A percentile compares a stretch with the other conserved stretches of the same genome.
Evolutionary conservation across 2,888 invertebrate species (phyloP).

Genomic region (Uloborus plumipes): DNA sequence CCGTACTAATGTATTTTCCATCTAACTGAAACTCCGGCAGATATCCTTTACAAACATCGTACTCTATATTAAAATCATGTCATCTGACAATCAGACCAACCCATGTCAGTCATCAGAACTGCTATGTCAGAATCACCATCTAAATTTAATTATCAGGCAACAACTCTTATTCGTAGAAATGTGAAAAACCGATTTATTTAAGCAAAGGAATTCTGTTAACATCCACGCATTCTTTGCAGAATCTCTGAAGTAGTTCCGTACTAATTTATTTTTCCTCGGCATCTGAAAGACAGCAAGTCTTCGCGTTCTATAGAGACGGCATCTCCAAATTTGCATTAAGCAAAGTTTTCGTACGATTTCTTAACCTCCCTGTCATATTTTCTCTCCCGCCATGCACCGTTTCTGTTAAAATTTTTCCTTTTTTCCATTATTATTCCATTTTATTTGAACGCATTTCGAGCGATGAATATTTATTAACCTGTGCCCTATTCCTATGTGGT

Average conservation of each 20-base stretch:
- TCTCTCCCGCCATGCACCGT: background rate
- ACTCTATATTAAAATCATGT: too few relatives aligned
- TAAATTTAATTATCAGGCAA: too few relatives aligned
- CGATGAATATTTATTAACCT: slow-evolving; percentile 54
- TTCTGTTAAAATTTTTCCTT: slow-evolving; percentile 23
- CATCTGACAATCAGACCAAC: too few relatives aligned
- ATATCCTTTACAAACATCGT: too few relatives aligned
- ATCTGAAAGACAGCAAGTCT: background rate
- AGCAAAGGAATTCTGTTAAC: too few relatives aligned
- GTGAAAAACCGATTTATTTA: too few relatives aligned
- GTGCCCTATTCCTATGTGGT: slow-evolving; percentile 43
- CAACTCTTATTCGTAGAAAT: too few relatives aligned
- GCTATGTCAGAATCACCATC: too few relatives aligned
- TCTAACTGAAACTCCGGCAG: too few relatives aligned
- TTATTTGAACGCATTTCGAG: slow-evolving; percentile 38
- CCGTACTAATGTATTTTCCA: too few relatives aligned
- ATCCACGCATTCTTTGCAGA: too few relatives aligned
- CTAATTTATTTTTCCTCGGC: background rate
- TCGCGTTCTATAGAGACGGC: background rate
- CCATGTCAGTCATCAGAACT: too few relatives aligned
- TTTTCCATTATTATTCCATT: slow-evolving; percentile 14
- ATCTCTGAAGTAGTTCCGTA: background rate
- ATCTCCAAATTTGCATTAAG: slow-evolving; percentile 28
- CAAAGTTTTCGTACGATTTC: slow-evolving; percentile 23
- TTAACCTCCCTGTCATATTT: slow-evolving; percentile 6